phyloP scores from a whole-genome alignment of 2,797 vertebrate species.

The Mormyrus proboscirostris region DNA sequence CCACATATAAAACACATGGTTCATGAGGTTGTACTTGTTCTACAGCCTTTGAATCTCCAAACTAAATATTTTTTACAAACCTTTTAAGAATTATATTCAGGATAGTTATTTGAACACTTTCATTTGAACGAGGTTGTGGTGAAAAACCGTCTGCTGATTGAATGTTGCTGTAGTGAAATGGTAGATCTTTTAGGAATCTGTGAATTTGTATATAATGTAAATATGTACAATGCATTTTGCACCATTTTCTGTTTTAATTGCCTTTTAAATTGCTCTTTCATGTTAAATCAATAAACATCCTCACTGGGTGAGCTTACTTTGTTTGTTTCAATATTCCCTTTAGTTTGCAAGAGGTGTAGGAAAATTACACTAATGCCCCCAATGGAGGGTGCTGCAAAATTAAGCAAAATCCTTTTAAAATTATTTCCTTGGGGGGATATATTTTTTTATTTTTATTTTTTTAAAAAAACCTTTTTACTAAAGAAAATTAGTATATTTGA shows the following conservation, averaged over 20 bases:
- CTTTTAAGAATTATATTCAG: background rate
- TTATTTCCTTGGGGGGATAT: background rate
- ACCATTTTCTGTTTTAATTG: constrained; percentile 24
- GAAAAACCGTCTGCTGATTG: background rate
- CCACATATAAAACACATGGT: background rate
- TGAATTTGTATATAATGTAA: constrained; percentile 48
- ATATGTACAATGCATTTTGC: constrained; percentile 37
- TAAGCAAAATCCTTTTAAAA: background rate
- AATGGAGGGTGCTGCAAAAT: background rate
- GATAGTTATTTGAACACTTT: background rate
- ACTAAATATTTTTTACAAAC: background rate
- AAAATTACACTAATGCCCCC: background rate
- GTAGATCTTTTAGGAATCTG: background rate
- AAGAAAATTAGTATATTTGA: background rate
- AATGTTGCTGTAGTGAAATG: background rate
- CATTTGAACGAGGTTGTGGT: background rate
- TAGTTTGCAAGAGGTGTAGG: background rate
- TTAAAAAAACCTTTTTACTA: background rate
- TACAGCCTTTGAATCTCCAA: background rate
- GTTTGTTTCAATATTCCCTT: background rate
- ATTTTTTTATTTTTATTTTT: background rate
- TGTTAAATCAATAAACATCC: constrained; percentile 38
- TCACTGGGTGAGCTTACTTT: background rate
- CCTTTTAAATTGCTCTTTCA: constrained; percentile 1
- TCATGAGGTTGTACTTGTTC: background rate